phyloP scores from a whole-genome alignment of 2,888 invertebrate genomes.

The Tetranychus piercei region DNA sequence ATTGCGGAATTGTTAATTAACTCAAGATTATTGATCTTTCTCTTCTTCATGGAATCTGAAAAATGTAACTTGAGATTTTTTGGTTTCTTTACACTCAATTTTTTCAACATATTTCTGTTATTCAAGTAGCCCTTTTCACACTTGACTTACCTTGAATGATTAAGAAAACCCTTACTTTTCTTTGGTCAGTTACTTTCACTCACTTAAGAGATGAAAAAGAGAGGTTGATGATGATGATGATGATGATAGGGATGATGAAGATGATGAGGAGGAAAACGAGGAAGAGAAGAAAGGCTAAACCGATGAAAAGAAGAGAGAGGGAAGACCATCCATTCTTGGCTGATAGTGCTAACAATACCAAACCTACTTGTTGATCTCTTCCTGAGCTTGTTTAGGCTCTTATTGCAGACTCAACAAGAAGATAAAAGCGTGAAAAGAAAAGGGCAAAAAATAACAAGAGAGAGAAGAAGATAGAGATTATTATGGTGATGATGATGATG shows the following conservation, averaged over 20 bases:
- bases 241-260: too few species aligned
- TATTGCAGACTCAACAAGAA: not conserved
- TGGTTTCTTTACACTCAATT: not conserved
- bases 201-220: too few species aligned
- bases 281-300: not conserved
- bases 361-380: not conserved
- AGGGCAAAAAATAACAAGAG: not conserved
- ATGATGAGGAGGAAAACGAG: not conserved
- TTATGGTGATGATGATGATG: not conserved
- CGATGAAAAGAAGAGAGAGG: not conserved
- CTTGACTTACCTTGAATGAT: not conserved
- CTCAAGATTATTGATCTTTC: not conserved
- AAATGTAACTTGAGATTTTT: not conserved
- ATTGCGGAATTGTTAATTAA: too few species aligned
- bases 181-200: not conserved
- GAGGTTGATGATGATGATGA: too few species aligned
- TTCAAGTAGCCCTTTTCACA: constrained; percentile 6
- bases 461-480: not conserved
- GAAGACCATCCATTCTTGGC: not conserved
- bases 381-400: not conserved
- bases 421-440: not conserved
- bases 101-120: not conserved
- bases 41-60: not conserved
- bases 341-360: not conserved
- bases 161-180: not conserved